Evolutionary conservation across 92 coral and sea anemone species (phyloP), one percentile per base, ranked within the genome.

Genomic region (Muricea muricata): DNA sequence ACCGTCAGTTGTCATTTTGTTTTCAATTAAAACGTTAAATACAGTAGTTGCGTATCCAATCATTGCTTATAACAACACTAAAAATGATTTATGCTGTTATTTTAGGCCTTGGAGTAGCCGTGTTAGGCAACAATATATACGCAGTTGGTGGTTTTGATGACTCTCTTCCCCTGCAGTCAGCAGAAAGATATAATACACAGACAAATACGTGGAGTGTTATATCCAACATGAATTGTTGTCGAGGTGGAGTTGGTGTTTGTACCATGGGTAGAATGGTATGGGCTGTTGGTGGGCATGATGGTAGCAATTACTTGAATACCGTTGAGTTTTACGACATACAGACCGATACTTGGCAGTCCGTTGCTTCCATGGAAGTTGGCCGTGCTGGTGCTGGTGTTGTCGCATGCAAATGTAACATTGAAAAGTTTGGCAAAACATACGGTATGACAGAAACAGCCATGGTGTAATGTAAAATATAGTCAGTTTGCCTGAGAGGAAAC

Each of bases 211-310:
- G 99, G 99, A 89, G 85, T 8, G 89, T 88, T 66, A 92, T 96
- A 72, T 93, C 99, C 40, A 86, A 91, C 67, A 91, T 96, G 99
- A 92, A 88, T 50, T 87, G 92, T 11, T 93, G 94, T 46, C 88
- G 99, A 73, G 99, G 99, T 35, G 99, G 99, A 65, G 99, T 96
- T 21, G 99, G 99, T 21, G 95, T 93, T 14, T 93, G 97, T 32
- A 80, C 98, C 20, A 90, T 96, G 96, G 99, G 99, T 14, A 94
- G 90, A 1, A 92, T 85, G 34, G 74, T 96, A 45, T 96, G 99
- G 99, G 99, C 99, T 6, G 93, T 96, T 17, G 99, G 99, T 70
- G 99, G 99, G 28, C 99, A 96, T 79, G 94, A 96, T 85, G 99
- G 99, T 23, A 72, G 89, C 31, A 90, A 90, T 30, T 96, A 96